These are phyloP conservation scores for Schrankia costaestrigalis DNA, from an alignment of 2,888 invertebrate species.

Conservation along the genomic window DNA sequence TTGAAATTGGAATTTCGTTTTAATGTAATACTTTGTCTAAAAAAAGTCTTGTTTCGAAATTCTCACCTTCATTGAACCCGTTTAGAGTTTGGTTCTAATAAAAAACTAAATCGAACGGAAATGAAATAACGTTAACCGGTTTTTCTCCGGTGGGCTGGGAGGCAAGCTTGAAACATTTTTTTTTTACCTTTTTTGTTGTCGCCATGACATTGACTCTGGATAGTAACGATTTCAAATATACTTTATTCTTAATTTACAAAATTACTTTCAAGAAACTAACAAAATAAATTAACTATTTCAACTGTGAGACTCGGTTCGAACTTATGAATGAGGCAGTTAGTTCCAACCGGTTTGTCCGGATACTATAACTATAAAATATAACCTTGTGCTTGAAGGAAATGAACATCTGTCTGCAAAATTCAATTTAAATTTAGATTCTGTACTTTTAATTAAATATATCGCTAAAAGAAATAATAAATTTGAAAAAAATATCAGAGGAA, in stretches of 20 bases:
- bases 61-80: conserved; percentile 63
- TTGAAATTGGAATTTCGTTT: conserved; percentile 11
- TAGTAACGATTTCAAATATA: conserved; percentile 23
- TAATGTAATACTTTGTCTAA: conserved; percentile 24
- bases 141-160: conserved; percentile 56
- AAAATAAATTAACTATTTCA: conserved; percentile 17
- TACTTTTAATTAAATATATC: no score
- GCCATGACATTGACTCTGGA: conserved; percentile 32
- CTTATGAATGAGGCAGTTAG: conserved; percentile 24
- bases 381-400: conserved; percentile 25
- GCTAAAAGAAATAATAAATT: no score
- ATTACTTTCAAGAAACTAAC: conserved; percentile 9
- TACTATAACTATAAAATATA: conserved; percentile 22
- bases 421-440: conserved; percentile 6
- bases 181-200: conserved; percentile 55
- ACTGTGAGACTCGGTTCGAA: conserved; percentile 16
- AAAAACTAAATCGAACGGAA: conserved; percentile 78
- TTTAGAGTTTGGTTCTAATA: conserved; percentile 66
- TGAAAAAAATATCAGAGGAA: no score
- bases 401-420: conserved; percentile 16
- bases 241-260: conserved; percentile 17
- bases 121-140: conserved; percentile 77
- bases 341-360: conserved; percentile 29
- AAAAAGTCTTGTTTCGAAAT: conserved; percentile 41
- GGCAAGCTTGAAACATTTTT: conserved; percentile 45